Conservation (phyloP, 2,113 vertebrate genomes). For the Scortum barcoo region DNA sequence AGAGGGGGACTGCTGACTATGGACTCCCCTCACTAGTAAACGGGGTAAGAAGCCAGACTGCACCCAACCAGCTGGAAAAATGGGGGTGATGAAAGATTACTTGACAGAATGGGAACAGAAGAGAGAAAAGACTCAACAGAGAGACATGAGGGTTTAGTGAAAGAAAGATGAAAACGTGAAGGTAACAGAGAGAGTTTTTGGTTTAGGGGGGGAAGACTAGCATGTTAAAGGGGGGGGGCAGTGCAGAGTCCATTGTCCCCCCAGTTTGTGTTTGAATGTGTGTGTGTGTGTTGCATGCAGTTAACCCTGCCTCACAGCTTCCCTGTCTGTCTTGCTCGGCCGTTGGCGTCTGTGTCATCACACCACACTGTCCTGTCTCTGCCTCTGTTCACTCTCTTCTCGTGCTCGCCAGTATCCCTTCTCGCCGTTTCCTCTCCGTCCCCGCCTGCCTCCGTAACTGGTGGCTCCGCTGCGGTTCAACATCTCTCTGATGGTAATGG, state of each 20-base stretch:
- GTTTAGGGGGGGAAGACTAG: background rate
- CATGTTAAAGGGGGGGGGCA: slow-evolving; percentile 1
- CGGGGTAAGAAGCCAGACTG: slow-evolving; percentile 72
- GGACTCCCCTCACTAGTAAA: slow-evolving; percentile 75
- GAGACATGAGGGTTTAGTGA: slow-evolving; percentile 7
- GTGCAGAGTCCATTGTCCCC: slow-evolving; percentile 63
- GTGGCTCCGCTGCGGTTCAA: slow-evolving; percentile 33
- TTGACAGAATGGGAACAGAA: slow-evolving; percentile 61
- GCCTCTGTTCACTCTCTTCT: slow-evolving; percentile 10
- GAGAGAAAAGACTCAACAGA: slow-evolving; percentile 4
- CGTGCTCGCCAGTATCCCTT: background rate
- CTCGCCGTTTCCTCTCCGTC: slow-evolving; percentile 11
- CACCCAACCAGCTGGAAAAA: slow-evolving; percentile 43
- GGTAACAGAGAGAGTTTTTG: slow-evolving; percentile 15
- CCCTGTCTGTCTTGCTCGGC: slow-evolving; percentile 56
- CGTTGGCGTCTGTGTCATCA: slow-evolving; percentile 44
- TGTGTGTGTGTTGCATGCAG: slow-evolving; percentile 31
- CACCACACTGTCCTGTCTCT: slow-evolving; percentile 3
- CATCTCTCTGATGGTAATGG: slow-evolving; percentile 66
- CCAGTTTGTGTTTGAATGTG: slow-evolving; percentile 50
- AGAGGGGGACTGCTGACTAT: slow-evolving; percentile 65
- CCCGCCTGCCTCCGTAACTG: slow-evolving; percentile 6
- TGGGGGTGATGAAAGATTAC: slow-evolving; percentile 39
- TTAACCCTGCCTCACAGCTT: slow-evolving; percentile 54
- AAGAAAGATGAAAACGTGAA: slow-evolving; percentile 1